Percentiles rank a stretch among this genome's conserved stretches.
phyloP scores from a whole-genome alignment of 1,140 invertebrate genomes.

The Patella vulgata region DNA sequence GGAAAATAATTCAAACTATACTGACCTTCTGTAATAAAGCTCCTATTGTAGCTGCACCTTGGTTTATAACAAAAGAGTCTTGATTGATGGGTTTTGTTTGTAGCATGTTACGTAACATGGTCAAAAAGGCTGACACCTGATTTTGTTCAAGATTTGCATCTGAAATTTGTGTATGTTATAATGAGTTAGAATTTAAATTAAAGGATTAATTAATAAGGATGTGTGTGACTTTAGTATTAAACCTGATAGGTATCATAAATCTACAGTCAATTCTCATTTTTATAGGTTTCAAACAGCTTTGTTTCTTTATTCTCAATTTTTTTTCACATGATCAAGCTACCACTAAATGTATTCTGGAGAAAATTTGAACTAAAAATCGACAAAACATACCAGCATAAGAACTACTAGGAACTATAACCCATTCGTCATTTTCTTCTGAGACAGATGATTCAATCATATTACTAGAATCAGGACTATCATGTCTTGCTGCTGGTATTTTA shows the following conservation, averaged over 20 bases:
- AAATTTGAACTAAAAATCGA: too few relatives aligned
- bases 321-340: too few relatives aligned
- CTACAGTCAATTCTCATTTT: too few relatives aligned
- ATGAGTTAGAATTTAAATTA: too few relatives aligned
- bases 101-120: conserved; percentile 72
- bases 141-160: conserved; percentile 74
- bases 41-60: conserved; percentile 72
- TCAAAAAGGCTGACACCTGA: conserved; percentile 73
- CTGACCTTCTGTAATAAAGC: conserved; percentile 71
- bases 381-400: conserved; percentile 67
- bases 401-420: conserved; percentile 72
- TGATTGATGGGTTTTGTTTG: conserved; percentile 72
- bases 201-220: too few relatives aligned
- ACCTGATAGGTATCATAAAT: too few relatives aligned
- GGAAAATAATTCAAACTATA: too few relatives aligned
- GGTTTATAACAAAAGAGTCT: conserved; percentile 71
- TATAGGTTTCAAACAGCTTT: too few relatives aligned
- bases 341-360: too few relatives aligned
- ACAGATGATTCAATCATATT: conserved; percentile 9
- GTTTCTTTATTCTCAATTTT: too few relatives aligned
- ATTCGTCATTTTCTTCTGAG: conserved; percentile 65
- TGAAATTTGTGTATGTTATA: too few relatives aligned
- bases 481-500: conserved; percentile 7
- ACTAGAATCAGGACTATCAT: conserved; percentile 10
- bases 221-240: too few relatives aligned